These are phyloP conservation scores for Cynodonichthys magdalenae DNA, from an alignment of 2,797 vertebrate genomes.

Conservation along the genomic window DNA sequence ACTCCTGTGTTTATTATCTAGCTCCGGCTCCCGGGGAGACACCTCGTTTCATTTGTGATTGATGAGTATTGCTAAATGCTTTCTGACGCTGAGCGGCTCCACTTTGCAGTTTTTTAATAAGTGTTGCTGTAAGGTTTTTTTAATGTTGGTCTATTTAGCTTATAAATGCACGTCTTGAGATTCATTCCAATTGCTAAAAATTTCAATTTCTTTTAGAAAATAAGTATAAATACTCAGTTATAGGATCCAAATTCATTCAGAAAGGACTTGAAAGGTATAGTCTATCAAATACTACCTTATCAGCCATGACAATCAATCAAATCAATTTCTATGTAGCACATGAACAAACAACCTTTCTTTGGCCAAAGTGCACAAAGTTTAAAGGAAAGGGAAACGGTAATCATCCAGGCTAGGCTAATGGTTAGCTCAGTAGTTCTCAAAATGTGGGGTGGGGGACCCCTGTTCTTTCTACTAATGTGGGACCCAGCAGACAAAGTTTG, in stretches of 20 bases:
- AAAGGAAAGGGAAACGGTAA: too few relatives aligned
- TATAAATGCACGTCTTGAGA: conserved; percentile 18
- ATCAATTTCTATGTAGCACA: too few relatives aligned
- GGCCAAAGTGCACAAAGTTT: too few relatives aligned
- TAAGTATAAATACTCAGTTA: neutral
- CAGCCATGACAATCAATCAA: too few relatives aligned
- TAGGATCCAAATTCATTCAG: conserved; percentile 20
- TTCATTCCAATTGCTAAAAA: conserved; percentile 37
- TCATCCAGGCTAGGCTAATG: too few relatives aligned
- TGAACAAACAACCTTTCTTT: too few relatives aligned
- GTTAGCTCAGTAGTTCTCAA: too few relatives aligned
- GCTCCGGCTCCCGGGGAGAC: conserved; percentile 47
- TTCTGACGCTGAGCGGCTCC: conserved; percentile 42
- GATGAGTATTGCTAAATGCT: conserved; percentile 50
- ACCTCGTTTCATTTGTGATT: conserved; percentile 59
- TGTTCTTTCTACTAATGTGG: too few relatives aligned
- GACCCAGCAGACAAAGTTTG: too few relatives aligned
- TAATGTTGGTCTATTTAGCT: conserved; percentile 35
- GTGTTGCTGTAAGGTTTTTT: conserved; percentile 27
- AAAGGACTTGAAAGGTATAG: neutral
- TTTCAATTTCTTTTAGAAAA: conserved; percentile 7
- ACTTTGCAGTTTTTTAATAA: conserved; percentile 36
- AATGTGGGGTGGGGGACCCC: too few relatives aligned
- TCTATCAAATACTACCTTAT: too few relatives aligned
- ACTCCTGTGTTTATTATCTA: conserved; percentile 66